Evolutionary conservation across 2,113 vertebrate species (phyloP).

Genomic region (Dipodomys spectabilis): DNA sequence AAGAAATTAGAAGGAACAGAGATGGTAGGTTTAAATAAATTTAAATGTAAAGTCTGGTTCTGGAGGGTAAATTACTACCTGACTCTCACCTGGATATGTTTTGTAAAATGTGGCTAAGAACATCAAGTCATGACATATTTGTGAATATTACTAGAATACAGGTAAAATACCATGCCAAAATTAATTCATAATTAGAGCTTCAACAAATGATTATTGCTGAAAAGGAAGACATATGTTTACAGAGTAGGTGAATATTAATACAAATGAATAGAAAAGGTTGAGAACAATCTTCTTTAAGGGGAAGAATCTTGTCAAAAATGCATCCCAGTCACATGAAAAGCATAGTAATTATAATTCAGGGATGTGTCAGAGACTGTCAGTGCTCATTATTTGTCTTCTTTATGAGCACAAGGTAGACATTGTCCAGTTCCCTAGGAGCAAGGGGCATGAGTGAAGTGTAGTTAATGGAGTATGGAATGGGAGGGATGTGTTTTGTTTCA

Average conservation of each 20-base stretch:
- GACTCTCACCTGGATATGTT: neutral
- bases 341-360: no score
- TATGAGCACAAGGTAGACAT: neutral
- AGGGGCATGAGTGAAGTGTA: no score
- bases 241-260: neutral
- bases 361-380: neutral
- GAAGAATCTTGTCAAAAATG: no score
- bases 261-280: neutral
- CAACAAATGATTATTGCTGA: neutral
- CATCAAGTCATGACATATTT: neutral
- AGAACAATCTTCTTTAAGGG: neutral
- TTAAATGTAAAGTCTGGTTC: neutral
- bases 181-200: neutral
- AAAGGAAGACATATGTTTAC: neutral
- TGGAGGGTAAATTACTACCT: neutral
- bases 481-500: neutral
- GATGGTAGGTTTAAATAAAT: neutral
- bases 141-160: neutral
- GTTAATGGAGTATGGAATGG: neutral
- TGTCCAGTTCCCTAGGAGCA: neutral
- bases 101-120: neutral
- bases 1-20: neutral
- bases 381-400: neutral
- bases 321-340: no score
- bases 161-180: neutral